phyloP scores from a whole-genome alignment of 37 sponge, comb jelly and placozoan species.

The Beroe ovata region DNA sequence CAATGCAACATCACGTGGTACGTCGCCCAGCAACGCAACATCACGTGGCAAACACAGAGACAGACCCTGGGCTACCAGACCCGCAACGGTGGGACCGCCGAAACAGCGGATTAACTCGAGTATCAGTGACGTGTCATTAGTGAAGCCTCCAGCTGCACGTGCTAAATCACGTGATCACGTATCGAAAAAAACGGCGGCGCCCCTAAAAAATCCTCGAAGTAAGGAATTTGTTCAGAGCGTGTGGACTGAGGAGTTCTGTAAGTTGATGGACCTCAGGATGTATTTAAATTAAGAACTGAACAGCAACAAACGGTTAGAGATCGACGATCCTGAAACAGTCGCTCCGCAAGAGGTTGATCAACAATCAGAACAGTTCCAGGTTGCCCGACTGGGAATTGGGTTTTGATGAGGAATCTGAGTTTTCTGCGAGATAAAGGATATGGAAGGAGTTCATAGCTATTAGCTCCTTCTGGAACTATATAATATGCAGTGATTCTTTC shows the following conservation, averaged over 20 bases:
- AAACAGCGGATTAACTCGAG: not conserved
- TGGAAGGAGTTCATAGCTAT: no score
- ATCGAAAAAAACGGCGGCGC: constrained; percentile 19
- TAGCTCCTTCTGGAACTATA: no score
- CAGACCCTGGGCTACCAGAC: not conserved
- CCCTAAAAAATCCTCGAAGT: constrained; percentile 17
- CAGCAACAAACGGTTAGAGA: no score
- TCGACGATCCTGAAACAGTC: no score
- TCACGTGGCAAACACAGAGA: not conserved
- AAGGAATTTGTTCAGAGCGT: constrained; percentile 32
- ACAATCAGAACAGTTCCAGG: no score
- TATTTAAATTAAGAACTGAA: not conserved
- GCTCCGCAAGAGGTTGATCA: no score
- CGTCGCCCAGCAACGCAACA: not conserved
- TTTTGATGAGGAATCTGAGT: no score
- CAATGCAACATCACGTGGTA: no score
- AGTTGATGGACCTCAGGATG: constrained; percentile 38
- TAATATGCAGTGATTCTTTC: no score
- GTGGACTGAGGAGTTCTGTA: constrained; percentile 45
- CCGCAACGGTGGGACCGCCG: not conserved
- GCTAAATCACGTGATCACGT: not conserved
- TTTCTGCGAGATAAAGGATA: no score
- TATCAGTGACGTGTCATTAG: not conserved
- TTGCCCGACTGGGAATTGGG: no score
- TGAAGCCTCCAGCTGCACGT: not conserved